Conservation (phyloP, 2,113 vertebrate genomes). For the Varanus komodoensis region DNA sequence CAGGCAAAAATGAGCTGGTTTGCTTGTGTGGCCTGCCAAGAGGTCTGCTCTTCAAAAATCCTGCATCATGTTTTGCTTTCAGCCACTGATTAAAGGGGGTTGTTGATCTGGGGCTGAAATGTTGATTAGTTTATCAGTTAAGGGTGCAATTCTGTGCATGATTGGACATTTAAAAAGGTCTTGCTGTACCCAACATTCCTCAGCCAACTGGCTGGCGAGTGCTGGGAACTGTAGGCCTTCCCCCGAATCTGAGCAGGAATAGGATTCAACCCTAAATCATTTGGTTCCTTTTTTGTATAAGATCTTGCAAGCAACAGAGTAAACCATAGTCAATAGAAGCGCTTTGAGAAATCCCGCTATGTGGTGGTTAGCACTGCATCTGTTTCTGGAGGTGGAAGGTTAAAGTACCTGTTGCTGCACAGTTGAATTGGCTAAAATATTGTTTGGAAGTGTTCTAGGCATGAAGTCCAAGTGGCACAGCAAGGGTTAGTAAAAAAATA, state of each 20-base stretch:
- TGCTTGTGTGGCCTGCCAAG: not conserved
- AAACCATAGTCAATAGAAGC: not conserved
- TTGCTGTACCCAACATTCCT: no score
- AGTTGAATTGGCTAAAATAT: constrained; percentile 8
- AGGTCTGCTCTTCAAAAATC: not conserved
- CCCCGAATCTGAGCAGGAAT: no score
- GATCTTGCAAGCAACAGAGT: not conserved
- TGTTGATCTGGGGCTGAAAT: not conserved
- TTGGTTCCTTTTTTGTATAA: not conserved
- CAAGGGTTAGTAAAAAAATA: constrained; percentile 1
- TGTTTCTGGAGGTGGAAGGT: not conserved
- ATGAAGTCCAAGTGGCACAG: not conserved
- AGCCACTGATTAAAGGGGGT: not conserved
- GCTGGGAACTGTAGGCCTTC: no score
- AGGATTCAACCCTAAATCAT: not conserved
- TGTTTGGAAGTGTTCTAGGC: not conserved
- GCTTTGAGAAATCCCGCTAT: not conserved
- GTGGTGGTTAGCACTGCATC: not conserved
- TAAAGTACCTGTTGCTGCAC: not conserved
- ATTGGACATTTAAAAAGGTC: no score
- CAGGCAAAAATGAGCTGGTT: no score
- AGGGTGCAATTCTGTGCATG: no score
- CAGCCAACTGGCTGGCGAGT: no score
- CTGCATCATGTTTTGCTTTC: not conserved
- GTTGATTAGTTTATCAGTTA: not conserved